Evolutionary conservation across 2,113 vertebrate genomes (phyloP).

Genomic region (Hemiscyllium ocellatum): DNA sequence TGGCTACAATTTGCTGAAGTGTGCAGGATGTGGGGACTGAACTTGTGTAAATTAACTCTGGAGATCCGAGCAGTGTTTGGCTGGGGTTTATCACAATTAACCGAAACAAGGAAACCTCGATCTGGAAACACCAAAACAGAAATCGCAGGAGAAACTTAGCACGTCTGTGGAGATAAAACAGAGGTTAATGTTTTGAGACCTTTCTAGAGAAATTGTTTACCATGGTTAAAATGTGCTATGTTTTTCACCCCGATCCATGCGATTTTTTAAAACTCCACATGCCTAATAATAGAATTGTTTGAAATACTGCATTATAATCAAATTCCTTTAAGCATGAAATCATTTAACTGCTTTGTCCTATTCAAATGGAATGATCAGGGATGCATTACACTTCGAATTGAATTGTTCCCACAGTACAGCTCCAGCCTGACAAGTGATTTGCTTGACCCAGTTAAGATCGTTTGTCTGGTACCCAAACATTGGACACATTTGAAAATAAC

Average conservation of each 20-base stretch:
- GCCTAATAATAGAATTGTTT: conserved; percentile 17
- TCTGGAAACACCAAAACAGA: too few species aligned
- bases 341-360: neutral
- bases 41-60: neutral
- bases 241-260: neutral
- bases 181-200: too few species aligned
- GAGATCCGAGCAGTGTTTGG: neutral
- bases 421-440: neutral
- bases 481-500: neutral
- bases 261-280: neutral
- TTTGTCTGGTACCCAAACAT: neutral
- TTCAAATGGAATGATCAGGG: neutral
- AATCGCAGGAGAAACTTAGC: too few species aligned
- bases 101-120: too few species aligned
- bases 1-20: too few species aligned
- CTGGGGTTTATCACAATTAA: neutral
- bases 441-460: neutral
- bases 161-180: too few species aligned
- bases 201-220: too few species aligned
- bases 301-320: neutral
- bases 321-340: neutral
- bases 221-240: neutral
- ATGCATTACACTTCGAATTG: neutral
- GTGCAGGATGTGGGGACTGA: neutral
- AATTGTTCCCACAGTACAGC: neutral